Conservation (phyloP, 2,888 invertebrate genomes). For the Caenorhabditis sinica region DNA sequence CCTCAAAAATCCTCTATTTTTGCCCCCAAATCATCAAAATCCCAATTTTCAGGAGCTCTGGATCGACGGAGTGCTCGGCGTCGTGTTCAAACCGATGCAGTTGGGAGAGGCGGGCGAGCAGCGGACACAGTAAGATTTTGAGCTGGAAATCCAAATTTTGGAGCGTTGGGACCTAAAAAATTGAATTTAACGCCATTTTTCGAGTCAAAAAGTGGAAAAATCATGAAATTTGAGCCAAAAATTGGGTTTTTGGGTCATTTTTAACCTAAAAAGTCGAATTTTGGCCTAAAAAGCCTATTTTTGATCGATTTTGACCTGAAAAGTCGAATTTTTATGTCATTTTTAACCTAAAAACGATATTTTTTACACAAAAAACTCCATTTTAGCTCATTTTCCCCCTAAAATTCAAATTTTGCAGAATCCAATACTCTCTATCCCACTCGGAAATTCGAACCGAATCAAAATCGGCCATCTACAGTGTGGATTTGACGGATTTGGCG, state of each 20-base stretch:
- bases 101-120: background rate
- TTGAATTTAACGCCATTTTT: background rate
- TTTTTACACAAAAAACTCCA: too few species aligned
- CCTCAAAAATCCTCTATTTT: background rate
- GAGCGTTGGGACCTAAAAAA: background rate
- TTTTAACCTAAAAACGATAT: background rate
- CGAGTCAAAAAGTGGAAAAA: background rate
- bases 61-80: constrained; percentile 42
- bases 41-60: constrained; percentile 30
- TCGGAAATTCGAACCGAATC: background rate
- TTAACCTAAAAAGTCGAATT: background rate
- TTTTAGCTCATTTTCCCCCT: background rate
- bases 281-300: too few species aligned
- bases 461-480: background rate
- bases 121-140: constrained; percentile 25
- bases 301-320: too few species aligned
- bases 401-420: constrained; percentile 24
- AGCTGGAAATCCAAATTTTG: background rate
- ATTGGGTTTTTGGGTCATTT: background rate
- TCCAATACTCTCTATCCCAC: background rate
- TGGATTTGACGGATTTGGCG: constrained; percentile 26
- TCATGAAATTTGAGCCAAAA: constrained; percentile 1
- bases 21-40: background rate
- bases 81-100: background rate
- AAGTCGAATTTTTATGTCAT: background rate